phyloP scores from a whole-genome alignment of 2,888 invertebrate genomes.

The Heliconius aoede region DNA sequence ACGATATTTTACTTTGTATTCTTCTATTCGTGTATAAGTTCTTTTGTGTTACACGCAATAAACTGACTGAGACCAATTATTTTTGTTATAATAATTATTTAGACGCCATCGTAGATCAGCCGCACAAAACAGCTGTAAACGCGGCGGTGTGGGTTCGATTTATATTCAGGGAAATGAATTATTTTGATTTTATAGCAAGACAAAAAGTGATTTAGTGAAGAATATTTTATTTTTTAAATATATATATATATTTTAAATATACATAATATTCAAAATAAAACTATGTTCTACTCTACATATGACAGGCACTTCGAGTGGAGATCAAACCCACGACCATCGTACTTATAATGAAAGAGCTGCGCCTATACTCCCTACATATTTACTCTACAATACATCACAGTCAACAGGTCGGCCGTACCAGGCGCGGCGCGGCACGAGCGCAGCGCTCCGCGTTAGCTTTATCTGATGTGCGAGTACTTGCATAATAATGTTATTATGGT shows the following conservation, averaged over 20 bases:
- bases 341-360: neutral
- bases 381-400: conserved; percentile 29
- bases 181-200: neutral
- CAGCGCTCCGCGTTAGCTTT: conserved; percentile 54
- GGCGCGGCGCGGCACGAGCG: conserved; percentile 65
- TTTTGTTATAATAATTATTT: neutral
- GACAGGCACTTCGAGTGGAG: neutral
- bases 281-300: too few relatives aligned
- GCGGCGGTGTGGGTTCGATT: neutral
- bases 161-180: neutral
- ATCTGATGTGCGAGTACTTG: conserved; percentile 28
- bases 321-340: neutral
- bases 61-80: neutral
- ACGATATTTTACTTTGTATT: neutral
- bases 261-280: too few relatives aligned
- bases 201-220: too few relatives aligned
- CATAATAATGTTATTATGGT: conserved; percentile 34
- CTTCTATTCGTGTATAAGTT: neutral
- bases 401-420: conserved; percentile 61
- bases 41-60: neutral
- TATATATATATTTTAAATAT: too few relatives aligned
- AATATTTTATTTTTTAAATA: too few relatives aligned
- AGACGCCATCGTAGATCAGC: neutral
- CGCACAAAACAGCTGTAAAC: neutral
- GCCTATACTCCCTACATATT: neutral